Evolutionary conservation across 2,113 vertebrate genomes (phyloP), one percentile per base, ranked within the genome.

Genomic region (Mesoclemmys tuberculata): DNA sequence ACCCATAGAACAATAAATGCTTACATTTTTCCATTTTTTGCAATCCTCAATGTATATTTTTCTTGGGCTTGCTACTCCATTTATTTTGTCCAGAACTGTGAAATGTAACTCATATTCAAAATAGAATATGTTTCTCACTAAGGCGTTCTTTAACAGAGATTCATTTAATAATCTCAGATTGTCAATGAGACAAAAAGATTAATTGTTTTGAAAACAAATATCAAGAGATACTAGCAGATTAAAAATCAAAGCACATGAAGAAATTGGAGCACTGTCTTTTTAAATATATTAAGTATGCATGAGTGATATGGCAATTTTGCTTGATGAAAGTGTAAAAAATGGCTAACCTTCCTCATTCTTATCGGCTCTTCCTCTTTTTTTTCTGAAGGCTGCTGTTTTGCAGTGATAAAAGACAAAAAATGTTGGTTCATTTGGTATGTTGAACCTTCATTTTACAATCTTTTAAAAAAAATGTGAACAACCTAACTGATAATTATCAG

Each of bases 331-430:
- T 58, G 94, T 95, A 97, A 98, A 97, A 98, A 97, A 88, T 31
- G 91, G 98, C 99, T 99, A 98, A 99, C 99, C 99, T 99, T 99
- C 98, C 99, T 99, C 98, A 99, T 99, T 98, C 99, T 99, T 98
- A 99, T 98, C 97, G 98, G 97, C 83, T 99, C 99, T 97, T 98
- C 98, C 97, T 98, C 98, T 95, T 98, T 99, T 97, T 98, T 99
- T 97, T 98, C 98, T 97, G 99, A 98, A 97, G 98, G 98, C 98
- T 99, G 99, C 98, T 98, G 98, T 93, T 97, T 97, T 96, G 97
- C 97, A 98, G 90, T 97, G 97, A 98, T 97, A 88, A 88, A 95
- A 95, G 96, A 84, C 46, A 84, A 88, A 88, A 98, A 94, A 97
- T 84, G 93, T 97, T 97, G 97, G 95, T 93, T 98, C 87, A 94